phyloP scores from a whole-genome alignment of 2,888 invertebrate genomes.

The Clepsis dumicolana region DNA sequence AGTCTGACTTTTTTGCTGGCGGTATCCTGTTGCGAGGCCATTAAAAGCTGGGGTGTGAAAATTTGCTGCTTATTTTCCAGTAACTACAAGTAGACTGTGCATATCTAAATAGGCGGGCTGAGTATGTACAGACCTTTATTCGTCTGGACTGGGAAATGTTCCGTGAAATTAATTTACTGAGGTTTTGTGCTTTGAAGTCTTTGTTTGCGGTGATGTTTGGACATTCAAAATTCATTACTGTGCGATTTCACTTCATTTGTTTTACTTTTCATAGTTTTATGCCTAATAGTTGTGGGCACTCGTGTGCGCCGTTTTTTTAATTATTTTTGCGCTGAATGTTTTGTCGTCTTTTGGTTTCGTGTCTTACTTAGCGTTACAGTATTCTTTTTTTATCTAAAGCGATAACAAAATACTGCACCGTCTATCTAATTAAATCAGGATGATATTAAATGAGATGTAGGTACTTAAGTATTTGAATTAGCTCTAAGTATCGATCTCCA shows the following conservation, averaged over 20 bases:
- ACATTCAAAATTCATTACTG: not conserved
- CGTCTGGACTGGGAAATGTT: conserved; percentile 30
- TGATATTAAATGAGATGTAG: too few relatives aligned
- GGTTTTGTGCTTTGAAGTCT: conserved; percentile 1
- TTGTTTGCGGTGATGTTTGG: not conserved
- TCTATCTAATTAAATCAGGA: too few relatives aligned
- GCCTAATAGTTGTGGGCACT: too few relatives aligned
- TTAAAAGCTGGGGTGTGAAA: conserved; percentile 80
- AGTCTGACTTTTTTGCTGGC: conserved; percentile 58
- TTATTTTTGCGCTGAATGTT: too few relatives aligned
- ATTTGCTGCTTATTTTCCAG: conserved; percentile 79
- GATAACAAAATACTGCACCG: too few relatives aligned
- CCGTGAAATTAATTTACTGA: conserved; percentile 18
- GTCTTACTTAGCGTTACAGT: too few relatives aligned
- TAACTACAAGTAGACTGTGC: conserved; percentile 48
- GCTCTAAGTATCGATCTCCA: too few relatives aligned
- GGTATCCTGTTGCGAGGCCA: conserved; percentile 71
- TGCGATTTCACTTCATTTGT: not conserved
- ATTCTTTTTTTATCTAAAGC: too few relatives aligned
- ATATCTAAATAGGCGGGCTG: conserved; percentile 40
- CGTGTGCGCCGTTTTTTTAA: too few relatives aligned
- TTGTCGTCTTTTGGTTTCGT: too few relatives aligned
- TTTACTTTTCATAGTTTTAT: not conserved
- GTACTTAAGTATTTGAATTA: too few relatives aligned
- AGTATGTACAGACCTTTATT: conserved; percentile 18